Evolutionary conservation across 1,140 invertebrate genomes (phyloP), one percentile per base, ranked within the genome.

Genomic region (Pomphorhynchus laevis): DNA sequence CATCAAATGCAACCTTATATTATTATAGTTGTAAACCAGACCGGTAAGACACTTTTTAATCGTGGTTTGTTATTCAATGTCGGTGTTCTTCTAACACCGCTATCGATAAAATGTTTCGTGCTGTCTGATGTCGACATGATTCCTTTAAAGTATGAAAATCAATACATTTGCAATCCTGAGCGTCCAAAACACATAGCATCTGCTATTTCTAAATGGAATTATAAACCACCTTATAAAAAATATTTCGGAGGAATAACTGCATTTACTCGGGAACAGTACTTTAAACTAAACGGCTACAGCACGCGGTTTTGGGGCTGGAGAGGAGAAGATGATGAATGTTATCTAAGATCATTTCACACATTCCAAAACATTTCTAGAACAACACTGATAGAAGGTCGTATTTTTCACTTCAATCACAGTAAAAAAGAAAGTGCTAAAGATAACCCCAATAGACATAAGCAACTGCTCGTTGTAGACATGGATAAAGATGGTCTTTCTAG

Each of bases 41-140:
- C n/a, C n/a, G n/a, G n/a, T n/a, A n/a, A n/a, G n/a, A n/a, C n/a
- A n/a, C n/a, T n/a, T n/a, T 91, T 89, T 53, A 89, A 89, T 55
- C 65, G 77, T 39, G 82, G 74, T 1, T 71, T 73, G 62, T 61
- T 89, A 34, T 74, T 89, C 69, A 91, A 91, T 57, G 69, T 86
- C n/a, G 82, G 79, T 5, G 86, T 70, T 55, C 63, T 67, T 27
- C 79, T 86, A 56, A 71, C 74, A 1, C 54, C 69, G 45, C 72
- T 8, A 8, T 39, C 16, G 5, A 3, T 22, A 17, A n/a, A 18
- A 25, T 22, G 9, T 27, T 20, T 39, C 20, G 27, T 31, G 18
- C n/a, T n/a, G 27, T 24, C 12, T 25, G 40, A 89, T 55, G 74
- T 91, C 18, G 79, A 89, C 56, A 64, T 86, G 33, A 57, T 89